A percentile compares a stretch with the other conserved stretches of the same genome.
These are phyloP conservation scores for Synodontis membranacea DNA, from an alignment of 2,113 vertebrate species.

Conservation along the genomic window DNA sequence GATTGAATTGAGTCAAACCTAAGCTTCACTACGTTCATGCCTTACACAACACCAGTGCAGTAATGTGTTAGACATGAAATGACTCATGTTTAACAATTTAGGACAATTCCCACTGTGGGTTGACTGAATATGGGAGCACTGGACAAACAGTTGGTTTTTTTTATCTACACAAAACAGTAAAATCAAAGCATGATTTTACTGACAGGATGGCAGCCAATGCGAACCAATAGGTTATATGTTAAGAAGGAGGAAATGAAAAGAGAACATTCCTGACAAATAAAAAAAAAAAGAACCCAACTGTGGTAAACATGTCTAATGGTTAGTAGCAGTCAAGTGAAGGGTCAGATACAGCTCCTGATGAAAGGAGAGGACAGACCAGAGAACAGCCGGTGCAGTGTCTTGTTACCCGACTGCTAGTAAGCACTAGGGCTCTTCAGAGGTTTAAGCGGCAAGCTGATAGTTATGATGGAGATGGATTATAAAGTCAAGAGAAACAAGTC, in stretches of 20 bases:
- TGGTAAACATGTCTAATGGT: slow-evolving; percentile 82
- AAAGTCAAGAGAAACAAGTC: slow-evolving; percentile 64
- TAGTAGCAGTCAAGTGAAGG: slow-evolving; percentile 90
- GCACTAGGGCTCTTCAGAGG: slow-evolving; percentile 80
- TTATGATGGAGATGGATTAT: slow-evolving; percentile 85
- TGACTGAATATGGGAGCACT: slow-evolving; percentile 75
- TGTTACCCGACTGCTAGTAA: slow-evolving; percentile 83
- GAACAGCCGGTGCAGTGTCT: slow-evolving; percentile 75
- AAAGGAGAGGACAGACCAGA: slow-evolving; percentile 66
- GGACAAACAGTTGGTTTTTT: slow-evolving; percentile 81
- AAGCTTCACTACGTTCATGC: slow-evolving; percentile 12
- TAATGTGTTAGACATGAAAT: slow-evolving; percentile 11
- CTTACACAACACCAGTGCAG: background rate
- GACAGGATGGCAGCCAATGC: slow-evolving; percentile 76
- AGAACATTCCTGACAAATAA: slow-evolving; percentile 24
- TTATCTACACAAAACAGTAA: slow-evolving; percentile 82
- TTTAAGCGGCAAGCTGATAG: slow-evolving; percentile 83
- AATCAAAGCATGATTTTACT: slow-evolving; percentile 89
- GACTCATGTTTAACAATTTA: background rate
- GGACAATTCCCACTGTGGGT: slow-evolving; percentile 24
- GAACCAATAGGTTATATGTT: slow-evolving; percentile 77
- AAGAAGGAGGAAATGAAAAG: slow-evolving; percentile 65
- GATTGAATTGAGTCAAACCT: slow-evolving; percentile 20
- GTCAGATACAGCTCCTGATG: slow-evolving; percentile 71
- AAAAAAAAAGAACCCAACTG: slow-evolving; percentile 68